These are phyloP conservation scores for Clupea harengus DNA, from an alignment of 2,113 vertebrate genomes.

Conservation along the genomic window DNA sequence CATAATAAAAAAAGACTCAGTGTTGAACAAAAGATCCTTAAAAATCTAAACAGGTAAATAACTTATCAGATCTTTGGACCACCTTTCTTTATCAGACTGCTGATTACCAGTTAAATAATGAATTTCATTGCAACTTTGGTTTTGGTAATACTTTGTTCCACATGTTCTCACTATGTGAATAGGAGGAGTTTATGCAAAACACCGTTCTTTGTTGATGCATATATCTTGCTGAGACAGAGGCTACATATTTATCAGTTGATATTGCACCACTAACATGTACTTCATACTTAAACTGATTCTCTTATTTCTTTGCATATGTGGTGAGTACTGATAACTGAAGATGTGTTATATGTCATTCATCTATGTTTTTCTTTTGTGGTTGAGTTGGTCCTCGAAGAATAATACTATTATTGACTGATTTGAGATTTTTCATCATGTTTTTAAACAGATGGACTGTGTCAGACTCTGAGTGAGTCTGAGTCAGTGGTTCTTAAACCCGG, in stretches of 20 bases:
- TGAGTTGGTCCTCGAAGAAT: too few species aligned
- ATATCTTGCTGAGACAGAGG: neutral
- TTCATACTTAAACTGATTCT: neutral
- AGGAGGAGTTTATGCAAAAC: conserved; percentile 11
- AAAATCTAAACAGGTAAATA: too few species aligned
- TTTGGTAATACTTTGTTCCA: too few species aligned
- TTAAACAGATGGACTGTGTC: neutral
- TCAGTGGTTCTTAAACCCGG: neutral
- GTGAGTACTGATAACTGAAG: neutral
- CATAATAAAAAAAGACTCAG: too few species aligned
- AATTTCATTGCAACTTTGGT: too few species aligned
- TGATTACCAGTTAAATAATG: too few species aligned
- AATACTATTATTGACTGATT: neutral
- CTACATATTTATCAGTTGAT: neutral
- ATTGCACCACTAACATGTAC: neutral
- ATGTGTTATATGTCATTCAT: neutral
- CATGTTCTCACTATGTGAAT: neutral
- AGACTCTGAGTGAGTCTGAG: conserved; percentile 7
- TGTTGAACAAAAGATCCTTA: too few species aligned
- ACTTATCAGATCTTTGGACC: too few species aligned
- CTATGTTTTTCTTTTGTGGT: too few species aligned
- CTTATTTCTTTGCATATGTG: neutral
- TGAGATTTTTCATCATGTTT: too few species aligned
- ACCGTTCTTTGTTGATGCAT: neutral
- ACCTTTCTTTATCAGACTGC: too few species aligned